Conservation (phyloP, 1,140 invertebrate genomes). For the Anoplophora glabripennis region DNA sequence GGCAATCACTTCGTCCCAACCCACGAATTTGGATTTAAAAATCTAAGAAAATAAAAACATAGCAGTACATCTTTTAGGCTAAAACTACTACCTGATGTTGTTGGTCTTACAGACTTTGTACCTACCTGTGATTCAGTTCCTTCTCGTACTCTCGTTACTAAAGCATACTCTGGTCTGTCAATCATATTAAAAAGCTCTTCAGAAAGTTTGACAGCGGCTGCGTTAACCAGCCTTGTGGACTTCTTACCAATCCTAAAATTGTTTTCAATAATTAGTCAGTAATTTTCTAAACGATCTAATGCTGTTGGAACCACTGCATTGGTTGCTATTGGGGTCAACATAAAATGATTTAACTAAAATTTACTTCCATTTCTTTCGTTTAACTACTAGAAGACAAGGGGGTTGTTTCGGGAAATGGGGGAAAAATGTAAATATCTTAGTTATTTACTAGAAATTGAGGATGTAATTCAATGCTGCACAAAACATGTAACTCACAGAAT, state of each 20-base stretch:
- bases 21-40: constrained; percentile 96
- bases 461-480: no score
- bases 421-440: no score
- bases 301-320: no score
- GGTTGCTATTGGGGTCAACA: no score
- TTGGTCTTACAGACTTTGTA: no score
- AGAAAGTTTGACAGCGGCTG: constrained; percentile 93
- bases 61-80: background rate
- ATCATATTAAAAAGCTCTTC: constrained; percentile 95
- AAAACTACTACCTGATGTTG: background rate
- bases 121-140: constrained; percentile 72
- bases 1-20: constrained; percentile 99
- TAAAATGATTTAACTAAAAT: no score
- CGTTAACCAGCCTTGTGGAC: constrained; percentile 91
- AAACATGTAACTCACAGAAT: no score
- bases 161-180: constrained; percentile 80
- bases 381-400: no score
- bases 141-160: constrained; percentile 86
- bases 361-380: no score
- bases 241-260: constrained; percentile 90
- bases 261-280: background rate
- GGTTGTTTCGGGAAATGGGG: no score
- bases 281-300: no score
- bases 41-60: constrained; percentile 59
- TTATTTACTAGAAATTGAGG: no score